Percentiles rank a stretch among this genome's conserved stretches.
These are phyloP conservation scores for Sorex fumeus DNA, from an alignment of 2,113 vertebrate species.

Conservation along the genomic window DNA sequence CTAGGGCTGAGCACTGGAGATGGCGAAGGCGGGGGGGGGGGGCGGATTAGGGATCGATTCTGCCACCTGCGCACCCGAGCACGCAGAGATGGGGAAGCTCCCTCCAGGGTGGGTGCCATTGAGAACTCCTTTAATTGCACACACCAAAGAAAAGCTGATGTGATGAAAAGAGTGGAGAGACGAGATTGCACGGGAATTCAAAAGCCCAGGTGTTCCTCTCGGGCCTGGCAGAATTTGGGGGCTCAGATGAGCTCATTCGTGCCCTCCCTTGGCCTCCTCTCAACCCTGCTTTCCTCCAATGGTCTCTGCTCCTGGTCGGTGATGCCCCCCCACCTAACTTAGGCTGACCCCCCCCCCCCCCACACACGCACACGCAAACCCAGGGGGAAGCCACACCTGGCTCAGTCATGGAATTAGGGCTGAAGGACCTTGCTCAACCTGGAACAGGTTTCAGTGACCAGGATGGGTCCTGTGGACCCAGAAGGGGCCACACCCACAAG, in stretches of 20 bases:
- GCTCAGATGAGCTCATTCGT: background rate
- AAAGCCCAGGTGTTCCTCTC: background rate
- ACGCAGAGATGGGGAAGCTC: background rate
- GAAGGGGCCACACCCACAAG: background rate
- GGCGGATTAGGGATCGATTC: accelerated
- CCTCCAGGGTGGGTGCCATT: background rate
- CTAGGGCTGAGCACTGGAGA: background rate
- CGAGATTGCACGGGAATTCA: background rate
- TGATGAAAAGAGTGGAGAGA: background rate
- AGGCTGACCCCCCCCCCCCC: background rate
- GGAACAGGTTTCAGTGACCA: background rate
- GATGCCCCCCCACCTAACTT: no score
- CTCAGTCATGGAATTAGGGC: background rate
- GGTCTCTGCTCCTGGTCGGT: background rate
- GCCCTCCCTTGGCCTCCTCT: background rate
- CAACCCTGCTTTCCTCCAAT: background rate
- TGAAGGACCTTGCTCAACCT: background rate
- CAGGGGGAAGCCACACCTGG: background rate
- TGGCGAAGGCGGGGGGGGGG: background rate
- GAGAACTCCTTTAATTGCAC: background rate
- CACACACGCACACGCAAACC: background rate
- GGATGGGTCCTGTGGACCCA: background rate
- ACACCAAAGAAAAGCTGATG: background rate
- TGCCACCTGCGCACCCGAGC: background rate
- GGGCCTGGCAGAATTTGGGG: background rate